These are phyloP conservation scores for Tyto alba DNA, from an alignment of 2,113 vertebrate species.

Conservation along the genomic window DNA sequence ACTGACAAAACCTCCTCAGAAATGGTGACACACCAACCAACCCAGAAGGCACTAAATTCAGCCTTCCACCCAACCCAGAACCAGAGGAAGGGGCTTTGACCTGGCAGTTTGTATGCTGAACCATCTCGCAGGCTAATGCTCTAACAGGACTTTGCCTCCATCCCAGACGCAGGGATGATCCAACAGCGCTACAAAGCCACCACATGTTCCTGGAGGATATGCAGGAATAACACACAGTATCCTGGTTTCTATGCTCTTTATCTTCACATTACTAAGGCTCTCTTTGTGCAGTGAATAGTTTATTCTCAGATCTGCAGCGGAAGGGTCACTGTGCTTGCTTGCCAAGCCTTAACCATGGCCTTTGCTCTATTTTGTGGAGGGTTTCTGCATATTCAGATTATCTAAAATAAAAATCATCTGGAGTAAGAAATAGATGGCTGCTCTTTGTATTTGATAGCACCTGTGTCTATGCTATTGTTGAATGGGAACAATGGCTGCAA, in stretches of 20 bases:
- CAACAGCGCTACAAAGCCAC: background rate
- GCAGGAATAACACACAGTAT: background rate
- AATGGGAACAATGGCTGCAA: background rate
- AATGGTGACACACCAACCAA: background rate
- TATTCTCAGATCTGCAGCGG: background rate
- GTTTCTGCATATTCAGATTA: background rate
- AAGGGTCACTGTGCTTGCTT: background rate
- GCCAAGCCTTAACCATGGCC: background rate
- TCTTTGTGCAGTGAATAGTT: background rate
- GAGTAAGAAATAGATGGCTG: background rate
- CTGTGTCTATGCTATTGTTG: background rate
- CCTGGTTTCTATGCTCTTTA: background rate
- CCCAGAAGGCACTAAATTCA: background rate
- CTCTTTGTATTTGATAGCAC: background rate
- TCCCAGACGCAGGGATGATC: background rate
- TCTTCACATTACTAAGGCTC: background rate
- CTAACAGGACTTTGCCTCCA: background rate
- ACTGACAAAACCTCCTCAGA: background rate
- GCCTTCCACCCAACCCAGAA: background rate
- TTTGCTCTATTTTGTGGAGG: background rate
- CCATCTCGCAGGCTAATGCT: background rate
- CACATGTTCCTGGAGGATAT: background rate
- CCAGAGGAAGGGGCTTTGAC: background rate
- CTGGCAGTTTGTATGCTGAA: fast-evolving
- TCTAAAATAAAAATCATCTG: background rate